Evolutionary conservation across 2,797 vertebrate species (phyloP).

Genomic region (Limnodromus scolopaceus): DNA sequence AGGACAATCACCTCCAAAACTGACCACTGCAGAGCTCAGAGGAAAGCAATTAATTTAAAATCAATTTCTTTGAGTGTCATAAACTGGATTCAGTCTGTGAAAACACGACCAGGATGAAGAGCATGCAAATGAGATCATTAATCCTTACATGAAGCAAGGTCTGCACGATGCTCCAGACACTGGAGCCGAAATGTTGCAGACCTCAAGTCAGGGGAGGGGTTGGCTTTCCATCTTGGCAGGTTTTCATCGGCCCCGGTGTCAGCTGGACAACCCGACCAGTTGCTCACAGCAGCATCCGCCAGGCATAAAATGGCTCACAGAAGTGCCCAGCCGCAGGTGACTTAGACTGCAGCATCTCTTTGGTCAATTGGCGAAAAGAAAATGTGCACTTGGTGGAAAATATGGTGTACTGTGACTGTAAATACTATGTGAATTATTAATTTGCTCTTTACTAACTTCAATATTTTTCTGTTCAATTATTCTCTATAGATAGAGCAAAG

Average conservation of each 20-base stretch:
- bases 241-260: not conserved
- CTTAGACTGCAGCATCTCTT: not conserved
- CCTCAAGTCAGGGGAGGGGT: not conserved
- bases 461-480: conserved; percentile 57
- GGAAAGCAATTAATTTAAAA: not conserved
- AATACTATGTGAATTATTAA: conserved; percentile 56
- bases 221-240: not conserved
- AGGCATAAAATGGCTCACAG: not conserved
- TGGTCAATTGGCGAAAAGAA: rapidly evolving
- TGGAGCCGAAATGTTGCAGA: not conserved
- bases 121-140: not conserved
- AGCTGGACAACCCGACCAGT: not conserved
- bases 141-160: not conserved
- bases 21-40: not conserved
- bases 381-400: not conserved
- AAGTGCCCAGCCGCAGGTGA: not conserved
- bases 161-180: rapidly evolving
- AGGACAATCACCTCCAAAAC: not conserved
- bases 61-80: not conserved
- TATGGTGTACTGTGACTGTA: conserved; percentile 4
- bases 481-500: conserved; percentile 25
- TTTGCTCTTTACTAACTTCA: conserved; percentile 50
- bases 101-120: not conserved
- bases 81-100: not conserved
- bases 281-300: not conserved